Base-by-base conservation (phyloP, 2,888 invertebrate genomes). In the Nesidiocoris tenuis region DNA sequence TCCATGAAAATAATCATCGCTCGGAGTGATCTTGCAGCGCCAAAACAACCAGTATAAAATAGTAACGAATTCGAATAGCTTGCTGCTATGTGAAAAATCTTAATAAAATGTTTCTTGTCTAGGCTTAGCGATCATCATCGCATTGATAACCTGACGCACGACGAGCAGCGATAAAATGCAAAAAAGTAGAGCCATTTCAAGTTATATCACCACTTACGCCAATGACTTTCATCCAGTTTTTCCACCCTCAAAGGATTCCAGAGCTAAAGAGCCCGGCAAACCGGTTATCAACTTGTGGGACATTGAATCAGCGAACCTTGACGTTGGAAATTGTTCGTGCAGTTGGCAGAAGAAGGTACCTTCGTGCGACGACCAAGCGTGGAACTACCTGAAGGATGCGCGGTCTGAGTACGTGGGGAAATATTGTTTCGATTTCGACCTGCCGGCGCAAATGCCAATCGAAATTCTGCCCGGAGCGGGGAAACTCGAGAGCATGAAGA, bases 241-340 rank as follows among this genome's bases (percentile, higher is more conserved):
- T 21, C 61, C 72, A 19, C 63, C 39, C 1, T 17, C 61, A n/a
- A 61, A 24, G 54, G 61, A 23, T 19, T 54, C 16, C 19, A 59
- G 21, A 3, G 70, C 56, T 22, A 63, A 72, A 61, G 19, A 72
- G 39, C 72, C 72, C 18, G 72, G 72, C 3, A 72, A 72, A 72
- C 72, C 72, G 61, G 72, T 72, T 61, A 72, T 72, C 39, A 63
- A 72, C 21, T 21, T 72, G 19, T 72, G 72, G 72, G 72, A 72
- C 54, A 63, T 72, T 23, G 39, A 61, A 17, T 22, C 23, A 7
- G 19, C 18, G 3, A 19, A 39, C 12, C 54, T 22, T 54, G 25
- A 63, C 25, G 72, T 61, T n/a, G 9, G 5, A 18, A 72, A 72
- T 61, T 72, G 72, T 22, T 9, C 61, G 5, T 72, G 72, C 54